Evolutionary conservation across 2,113 vertebrate species (phyloP).

Genomic region (Barbus barbus): DNA sequence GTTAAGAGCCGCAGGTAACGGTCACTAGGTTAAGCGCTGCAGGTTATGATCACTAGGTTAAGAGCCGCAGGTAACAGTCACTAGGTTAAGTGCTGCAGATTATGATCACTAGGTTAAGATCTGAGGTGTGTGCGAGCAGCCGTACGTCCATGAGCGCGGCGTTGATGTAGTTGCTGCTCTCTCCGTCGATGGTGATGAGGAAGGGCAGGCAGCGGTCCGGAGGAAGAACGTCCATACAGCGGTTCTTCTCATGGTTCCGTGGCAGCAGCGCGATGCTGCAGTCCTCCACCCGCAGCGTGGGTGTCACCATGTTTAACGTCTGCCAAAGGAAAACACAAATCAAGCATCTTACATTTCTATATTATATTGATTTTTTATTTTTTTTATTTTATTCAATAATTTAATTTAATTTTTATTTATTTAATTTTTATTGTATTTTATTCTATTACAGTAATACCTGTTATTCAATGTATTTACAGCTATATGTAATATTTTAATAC

Average conservation of each 20-base stretch:
- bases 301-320: slow-evolving; percentile 97
- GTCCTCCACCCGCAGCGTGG: slow-evolving; percentile 91
- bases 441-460: no score
- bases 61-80: background rate
- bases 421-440: no score
- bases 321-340: slow-evolving; percentile 54
- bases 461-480: background rate
- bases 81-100: background rate
- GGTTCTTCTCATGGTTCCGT: slow-evolving; percentile 95
- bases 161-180: slow-evolving; percentile 98
- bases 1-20: no score
- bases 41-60: background rate
- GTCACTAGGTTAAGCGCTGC: background rate
- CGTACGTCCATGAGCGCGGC: slow-evolving; percentile 96
- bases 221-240: slow-evolving; percentile 93
- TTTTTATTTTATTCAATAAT: no score
- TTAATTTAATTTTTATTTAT: no score
- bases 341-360: background rate
- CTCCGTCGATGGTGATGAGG: slow-evolving; percentile 95
- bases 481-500: background rate
- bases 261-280: slow-evolving; percentile 94
- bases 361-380: background rate
- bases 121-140: slow-evolving; percentile 27
- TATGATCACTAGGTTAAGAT: background rate
- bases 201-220: slow-evolving; percentile 95